Conservation (phyloP, 1,140 invertebrate species). For the Paralvinella palmiformis region DNA sequence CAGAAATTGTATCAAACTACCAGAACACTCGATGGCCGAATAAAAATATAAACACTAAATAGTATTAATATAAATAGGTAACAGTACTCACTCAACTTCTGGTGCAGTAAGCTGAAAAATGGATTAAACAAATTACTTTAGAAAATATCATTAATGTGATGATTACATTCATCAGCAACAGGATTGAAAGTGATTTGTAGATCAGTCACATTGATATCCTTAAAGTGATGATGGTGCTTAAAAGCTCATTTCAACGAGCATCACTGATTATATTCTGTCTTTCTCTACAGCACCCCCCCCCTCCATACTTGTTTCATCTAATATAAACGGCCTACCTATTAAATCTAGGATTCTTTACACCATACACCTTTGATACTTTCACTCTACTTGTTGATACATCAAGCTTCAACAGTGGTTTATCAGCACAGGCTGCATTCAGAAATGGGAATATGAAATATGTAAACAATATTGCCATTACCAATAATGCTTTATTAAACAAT, state of each 20-base stretch:
- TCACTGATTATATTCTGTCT: conserved; percentile 2
- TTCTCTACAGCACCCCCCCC: not conserved
- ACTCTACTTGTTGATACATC: no score
- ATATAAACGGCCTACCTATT: no score
- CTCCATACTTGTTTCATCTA: not conserved
- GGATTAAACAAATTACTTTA: conserved; percentile 7
- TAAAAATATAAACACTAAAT: not conserved
- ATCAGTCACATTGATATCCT: not conserved
- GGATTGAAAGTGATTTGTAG: not conserved
- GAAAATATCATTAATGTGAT: not conserved
- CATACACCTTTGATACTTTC: no score
- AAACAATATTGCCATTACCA: not conserved
- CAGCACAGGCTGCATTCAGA: not conserved
- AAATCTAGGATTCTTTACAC: no score
- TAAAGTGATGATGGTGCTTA: not conserved
- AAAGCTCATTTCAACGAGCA: not conserved
- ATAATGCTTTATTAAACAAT: not conserved
- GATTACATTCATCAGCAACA: conserved; percentile 2
- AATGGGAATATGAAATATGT: not conserved
- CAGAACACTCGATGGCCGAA: no score
- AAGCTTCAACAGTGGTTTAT: not conserved
- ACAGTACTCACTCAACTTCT: conserved; percentile 16
- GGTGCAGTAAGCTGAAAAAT: conserved; percentile 19
- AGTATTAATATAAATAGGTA: not conserved
- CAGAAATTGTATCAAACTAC: no score